Evolutionary conservation across 2,113 vertebrate genomes (phyloP).

Genomic region (Nothobranchius kuhntae): DNA sequence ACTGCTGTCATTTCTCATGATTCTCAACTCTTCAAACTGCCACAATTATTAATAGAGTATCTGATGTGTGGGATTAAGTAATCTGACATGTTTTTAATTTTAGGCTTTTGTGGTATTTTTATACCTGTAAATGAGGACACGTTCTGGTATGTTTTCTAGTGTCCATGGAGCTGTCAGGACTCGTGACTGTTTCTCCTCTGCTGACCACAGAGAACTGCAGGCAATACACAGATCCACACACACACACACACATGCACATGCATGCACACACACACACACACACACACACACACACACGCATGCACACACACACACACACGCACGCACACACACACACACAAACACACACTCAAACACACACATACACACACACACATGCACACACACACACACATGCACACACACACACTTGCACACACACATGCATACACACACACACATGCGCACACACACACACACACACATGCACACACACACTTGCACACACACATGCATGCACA

Average conservation of each 20-base stretch:
- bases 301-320: no score
- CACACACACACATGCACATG: conserved; percentile 2
- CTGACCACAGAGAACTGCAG: conserved; percentile 3
- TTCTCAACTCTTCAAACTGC: conserved; percentile 40
- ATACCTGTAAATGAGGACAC: conserved; percentile 16
- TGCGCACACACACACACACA: no score
- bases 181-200: neutral
- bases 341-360: no score
- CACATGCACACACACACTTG: no score
- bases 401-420: no score
- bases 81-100: conserved; percentile 14
- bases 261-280: neutral
- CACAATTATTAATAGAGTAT: conserved; percentile 51
- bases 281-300: no score
- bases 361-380: no score
- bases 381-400: no score
- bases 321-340: no score
- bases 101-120: conserved; percentile 38
- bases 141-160: conserved; percentile 9
- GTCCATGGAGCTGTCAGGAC: conserved; percentile 20
- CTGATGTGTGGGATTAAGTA: neutral
- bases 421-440: no score
- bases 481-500: no score
- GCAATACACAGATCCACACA: neutral
- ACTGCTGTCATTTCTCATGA: conserved; percentile 36